Percentiles rank a stretch among this genome's conserved stretches.
Conservation (phyloP, 2,113 vertebrate genomes). For the Verasper variegatus region DNA sequence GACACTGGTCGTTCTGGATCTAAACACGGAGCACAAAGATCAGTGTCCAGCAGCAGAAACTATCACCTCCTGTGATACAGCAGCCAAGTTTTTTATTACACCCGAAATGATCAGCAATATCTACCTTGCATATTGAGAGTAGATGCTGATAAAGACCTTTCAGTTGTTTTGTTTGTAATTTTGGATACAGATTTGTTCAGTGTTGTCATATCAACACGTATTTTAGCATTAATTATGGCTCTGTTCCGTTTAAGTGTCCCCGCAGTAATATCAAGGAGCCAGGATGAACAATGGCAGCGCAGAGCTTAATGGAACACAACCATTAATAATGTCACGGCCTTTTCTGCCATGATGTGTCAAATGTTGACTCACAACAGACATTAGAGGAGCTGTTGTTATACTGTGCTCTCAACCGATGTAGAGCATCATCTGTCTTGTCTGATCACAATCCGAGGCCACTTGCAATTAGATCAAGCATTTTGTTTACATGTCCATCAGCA, state of each 20-base stretch:
- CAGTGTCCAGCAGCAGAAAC: neutral
- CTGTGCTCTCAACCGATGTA: neutral
- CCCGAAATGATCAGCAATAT: no score
- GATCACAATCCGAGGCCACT: neutral
- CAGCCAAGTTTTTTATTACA: no score
- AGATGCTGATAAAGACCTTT: neutral
- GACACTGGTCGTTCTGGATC: slow-evolving; percentile 99
- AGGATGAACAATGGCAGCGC: neutral
- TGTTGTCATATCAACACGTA: no score
- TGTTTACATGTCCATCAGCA: neutral
- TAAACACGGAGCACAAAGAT: slow-evolving; percentile 55
- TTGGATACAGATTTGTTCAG: neutral
- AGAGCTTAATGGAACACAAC: neutral
- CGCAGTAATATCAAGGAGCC: no score
- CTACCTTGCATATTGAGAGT: no score
- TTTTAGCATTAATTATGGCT: neutral
- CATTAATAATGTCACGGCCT: neutral
- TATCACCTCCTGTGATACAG: no score
- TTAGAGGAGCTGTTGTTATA: neutral
- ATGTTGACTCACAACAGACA: slow-evolving; percentile 1
- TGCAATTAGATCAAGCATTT: neutral
- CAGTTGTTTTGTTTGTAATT: neutral
- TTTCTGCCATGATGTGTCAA: neutral
- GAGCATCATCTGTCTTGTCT: neutral
- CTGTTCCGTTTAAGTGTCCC: neutral